Evolutionary conservation across 2,797 vertebrate genomes (phyloP).

Genomic region (Melanotaenia parkinsoni): DNA sequence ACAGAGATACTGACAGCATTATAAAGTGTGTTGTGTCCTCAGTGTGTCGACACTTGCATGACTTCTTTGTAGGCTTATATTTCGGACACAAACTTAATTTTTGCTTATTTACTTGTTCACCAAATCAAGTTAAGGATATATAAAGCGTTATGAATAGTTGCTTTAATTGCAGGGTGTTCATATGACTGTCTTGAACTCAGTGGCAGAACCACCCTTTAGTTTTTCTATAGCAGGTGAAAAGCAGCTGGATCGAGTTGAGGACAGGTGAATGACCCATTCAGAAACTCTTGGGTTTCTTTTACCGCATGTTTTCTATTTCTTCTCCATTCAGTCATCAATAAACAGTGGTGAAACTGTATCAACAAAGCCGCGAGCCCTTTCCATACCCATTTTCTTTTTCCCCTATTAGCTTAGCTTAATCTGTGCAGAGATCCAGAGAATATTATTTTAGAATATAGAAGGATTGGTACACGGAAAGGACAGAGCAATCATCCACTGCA

Average conservation of each 20-base stretch:
- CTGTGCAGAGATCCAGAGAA: background rate
- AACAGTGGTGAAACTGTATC: background rate
- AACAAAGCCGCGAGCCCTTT: background rate
- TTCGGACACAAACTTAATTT: background rate
- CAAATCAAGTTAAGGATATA: background rate
- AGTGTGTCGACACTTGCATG: background rate
- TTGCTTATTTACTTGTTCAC: background rate
- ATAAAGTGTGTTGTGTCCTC: background rate
- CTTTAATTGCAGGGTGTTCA: background rate
- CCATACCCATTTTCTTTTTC: background rate
- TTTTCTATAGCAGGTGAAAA: background rate
- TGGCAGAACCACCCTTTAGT: background rate
- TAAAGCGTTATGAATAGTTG: background rate
- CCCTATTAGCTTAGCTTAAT: background rate
- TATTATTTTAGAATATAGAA: background rate
- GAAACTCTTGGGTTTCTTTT: background rate
- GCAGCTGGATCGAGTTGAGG: background rate
- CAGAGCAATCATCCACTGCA: background rate
- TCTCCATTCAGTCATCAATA: background rate
- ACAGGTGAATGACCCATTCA: background rate
- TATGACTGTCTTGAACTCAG: background rate
- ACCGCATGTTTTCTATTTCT: no score
- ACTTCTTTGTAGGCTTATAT: background rate
- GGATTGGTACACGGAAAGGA: background rate
- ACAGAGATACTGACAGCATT: slow-evolving; percentile 3